A percentile compares a stretch with the other conserved stretches of the same genome.
phyloP scores from a whole-genome alignment of 92 coral and sea anemone genomes.

The Zoanthus solanderi region DNA sequence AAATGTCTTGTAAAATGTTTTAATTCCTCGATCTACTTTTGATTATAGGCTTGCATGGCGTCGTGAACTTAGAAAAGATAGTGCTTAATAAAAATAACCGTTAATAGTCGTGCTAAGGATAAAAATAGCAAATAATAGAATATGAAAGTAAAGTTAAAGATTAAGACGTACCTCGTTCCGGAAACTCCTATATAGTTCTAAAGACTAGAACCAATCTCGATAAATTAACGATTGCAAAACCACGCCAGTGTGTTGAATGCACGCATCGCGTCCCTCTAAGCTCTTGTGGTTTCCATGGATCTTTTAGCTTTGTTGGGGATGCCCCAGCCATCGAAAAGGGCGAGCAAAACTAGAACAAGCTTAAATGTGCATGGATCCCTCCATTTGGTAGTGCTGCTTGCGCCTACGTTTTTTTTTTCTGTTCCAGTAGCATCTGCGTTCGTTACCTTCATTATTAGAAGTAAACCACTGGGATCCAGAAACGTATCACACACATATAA shows the following conservation, averaged over 20 bases:
- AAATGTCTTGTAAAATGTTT: too few species aligned
- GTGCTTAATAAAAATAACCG: too few species aligned
- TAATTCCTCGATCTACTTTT: too few species aligned
- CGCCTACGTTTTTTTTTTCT: background rate
- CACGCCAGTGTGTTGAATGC: background rate
- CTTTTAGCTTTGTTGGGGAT: background rate
- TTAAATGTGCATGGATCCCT: constrained; percentile 19
- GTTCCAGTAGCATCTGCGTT: constrained; percentile 3
- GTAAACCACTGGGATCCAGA: background rate
- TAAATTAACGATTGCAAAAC: too few species aligned
- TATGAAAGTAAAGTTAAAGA: too few species aligned
- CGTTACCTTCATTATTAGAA: background rate
- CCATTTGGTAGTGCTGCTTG: background rate
- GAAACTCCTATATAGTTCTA: too few species aligned
- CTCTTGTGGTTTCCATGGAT: background rate
- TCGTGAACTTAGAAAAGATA: too few species aligned
- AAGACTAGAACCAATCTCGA: too few species aligned
- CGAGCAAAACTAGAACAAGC: background rate
- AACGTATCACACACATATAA: background rate
- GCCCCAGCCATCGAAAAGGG: constrained; percentile 6
- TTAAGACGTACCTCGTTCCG: too few species aligned
- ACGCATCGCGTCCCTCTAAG: constrained; percentile 4
- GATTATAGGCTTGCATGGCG: too few species aligned
- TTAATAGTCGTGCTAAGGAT: too few species aligned
- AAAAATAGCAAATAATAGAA: too few species aligned